Evolutionary conservation across 2,113 vertebrate genomes (phyloP), one percentile per base, ranked within the genome.

Genomic region (Notothenia rossii): DNA sequence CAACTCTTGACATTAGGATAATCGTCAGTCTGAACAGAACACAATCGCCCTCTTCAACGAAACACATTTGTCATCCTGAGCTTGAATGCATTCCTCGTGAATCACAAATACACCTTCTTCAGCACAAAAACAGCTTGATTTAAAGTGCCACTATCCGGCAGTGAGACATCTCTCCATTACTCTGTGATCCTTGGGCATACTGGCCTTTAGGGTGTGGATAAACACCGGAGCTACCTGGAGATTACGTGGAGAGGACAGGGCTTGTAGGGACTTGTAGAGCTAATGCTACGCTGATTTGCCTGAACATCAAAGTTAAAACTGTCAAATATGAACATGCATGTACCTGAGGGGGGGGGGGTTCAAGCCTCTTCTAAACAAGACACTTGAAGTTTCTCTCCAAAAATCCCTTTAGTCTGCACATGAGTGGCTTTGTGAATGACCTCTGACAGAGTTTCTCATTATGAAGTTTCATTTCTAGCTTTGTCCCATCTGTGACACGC

Each of bases 151-250:
- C 61, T 55, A 7, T 62, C 1, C 3, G 7, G 13, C 76, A 75
- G 55, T 79, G n/a, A 51, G 55, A 43, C 29, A 14, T 69, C 71
- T 43, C 17, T 54, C 17, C 49, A 11, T 60, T 14, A 66, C 33
- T 45, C 74, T n/a, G 9, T 87, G 84, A 87, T 86, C 88, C 84
- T 40, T 51, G 1, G 1, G 58, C 54, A 60, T 36, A 71, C 72
- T 77, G 87, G 69, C 89, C 36, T 81, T 59, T 2, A 7, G 89
- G 92, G 90, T 60, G 84, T 89, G 90, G 88, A 89, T 90, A 82
- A 84, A 79, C 79, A 75, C 53, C 8, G 11, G 5, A 49, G 71
- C 77, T 65, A 51, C 59, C 62, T 62, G 45, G 8, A 56, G 72
- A 84, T 88, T 65, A 82, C 3, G 8, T 13, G 51, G 68, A 8